A percentile compares a stretch with the other conserved stretches of the same genome.
Conservation (phyloP, 2,797 vertebrate genomes). For the Bryconaethiops microstoma region DNA sequence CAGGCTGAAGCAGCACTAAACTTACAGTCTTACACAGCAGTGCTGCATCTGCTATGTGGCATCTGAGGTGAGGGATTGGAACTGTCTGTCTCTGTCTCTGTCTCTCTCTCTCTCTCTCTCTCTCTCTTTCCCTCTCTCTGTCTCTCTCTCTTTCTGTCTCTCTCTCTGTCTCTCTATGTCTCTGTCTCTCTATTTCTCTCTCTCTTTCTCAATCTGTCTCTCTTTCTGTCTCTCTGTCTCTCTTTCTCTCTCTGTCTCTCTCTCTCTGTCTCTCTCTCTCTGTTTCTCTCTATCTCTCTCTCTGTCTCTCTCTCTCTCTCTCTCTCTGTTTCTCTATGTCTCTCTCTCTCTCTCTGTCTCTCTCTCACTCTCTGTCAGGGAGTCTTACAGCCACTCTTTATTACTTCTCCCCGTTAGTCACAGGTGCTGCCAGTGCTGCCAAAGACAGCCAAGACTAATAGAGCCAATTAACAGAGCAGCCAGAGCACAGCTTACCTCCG, state of each 20-base stretch:
- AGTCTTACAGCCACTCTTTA: not conserved
- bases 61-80: not conserved
- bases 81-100: no score
- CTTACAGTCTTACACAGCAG: not conserved
- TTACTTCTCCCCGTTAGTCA: conserved; percentile 42
- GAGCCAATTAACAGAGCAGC: conserved; percentile 49
- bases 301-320: conserved; percentile 3
- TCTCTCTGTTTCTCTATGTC: not conserved
- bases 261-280: no score
- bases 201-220: no score
- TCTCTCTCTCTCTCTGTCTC: no score
- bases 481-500: conserved; percentile 31
- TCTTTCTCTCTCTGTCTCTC: no score
- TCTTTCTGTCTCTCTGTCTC: no score
- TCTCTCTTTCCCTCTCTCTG: no score
- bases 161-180: no score
- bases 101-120: no score
- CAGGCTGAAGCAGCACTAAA: not conserved
- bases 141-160: no score
- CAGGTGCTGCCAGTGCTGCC: conserved; percentile 25
- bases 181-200: no score
- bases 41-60: not conserved
- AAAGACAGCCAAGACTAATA: conserved; percentile 44
- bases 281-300: no score
- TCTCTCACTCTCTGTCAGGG: not conserved